Conservation (phyloP, 2,888 invertebrate genomes). For the Phaedon cochleariae region DNA sequence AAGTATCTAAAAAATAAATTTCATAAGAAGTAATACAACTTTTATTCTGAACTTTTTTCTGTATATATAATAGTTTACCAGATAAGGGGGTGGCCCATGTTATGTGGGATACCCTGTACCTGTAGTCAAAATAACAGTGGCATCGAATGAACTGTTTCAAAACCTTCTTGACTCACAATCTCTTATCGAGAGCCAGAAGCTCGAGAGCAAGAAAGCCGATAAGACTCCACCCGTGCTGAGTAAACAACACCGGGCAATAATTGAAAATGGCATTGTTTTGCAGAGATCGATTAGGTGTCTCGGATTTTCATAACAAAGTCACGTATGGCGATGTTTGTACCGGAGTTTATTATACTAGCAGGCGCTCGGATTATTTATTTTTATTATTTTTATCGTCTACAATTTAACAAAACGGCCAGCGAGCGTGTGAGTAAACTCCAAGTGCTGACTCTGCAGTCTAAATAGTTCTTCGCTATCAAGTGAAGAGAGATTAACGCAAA, state of each 20-base stretch:
- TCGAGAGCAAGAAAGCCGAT: constrained; percentile 12
- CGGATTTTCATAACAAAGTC: constrained; percentile 40
- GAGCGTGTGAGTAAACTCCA: constrained; percentile 18
- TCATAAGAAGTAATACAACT: too few species aligned
- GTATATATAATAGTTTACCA: too few species aligned
- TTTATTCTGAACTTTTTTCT: too few species aligned
- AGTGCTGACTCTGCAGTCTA: constrained; percentile 31
- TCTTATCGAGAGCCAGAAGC: neutral
- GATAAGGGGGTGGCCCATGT: too few species aligned
- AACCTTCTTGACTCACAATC: neutral
- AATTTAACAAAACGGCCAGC: constrained; percentile 32
- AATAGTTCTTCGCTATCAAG: constrained; percentile 32
- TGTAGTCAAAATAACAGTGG: too few species aligned
- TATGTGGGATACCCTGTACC: too few species aligned
- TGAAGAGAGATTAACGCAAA: constrained; percentile 36
- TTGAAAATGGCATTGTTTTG: constrained; percentile 39
- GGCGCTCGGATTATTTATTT: constrained; percentile 34
- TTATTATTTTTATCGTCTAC: constrained; percentile 36
- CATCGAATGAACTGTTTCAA: neutral
- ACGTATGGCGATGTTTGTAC: constrained; percentile 37
- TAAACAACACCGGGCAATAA: constrained; percentile 26
- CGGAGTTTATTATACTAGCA: neutral
- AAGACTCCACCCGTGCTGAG: constrained; percentile 18
- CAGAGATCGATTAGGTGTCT: constrained; percentile 40
- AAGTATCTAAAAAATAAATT: too few species aligned